Percentiles rank a stretch among this genome's conserved stretches.
phyloP scores from a whole-genome alignment of 2,113 vertebrate genomes.

The Paradoxurus hermaphroditus region DNA sequence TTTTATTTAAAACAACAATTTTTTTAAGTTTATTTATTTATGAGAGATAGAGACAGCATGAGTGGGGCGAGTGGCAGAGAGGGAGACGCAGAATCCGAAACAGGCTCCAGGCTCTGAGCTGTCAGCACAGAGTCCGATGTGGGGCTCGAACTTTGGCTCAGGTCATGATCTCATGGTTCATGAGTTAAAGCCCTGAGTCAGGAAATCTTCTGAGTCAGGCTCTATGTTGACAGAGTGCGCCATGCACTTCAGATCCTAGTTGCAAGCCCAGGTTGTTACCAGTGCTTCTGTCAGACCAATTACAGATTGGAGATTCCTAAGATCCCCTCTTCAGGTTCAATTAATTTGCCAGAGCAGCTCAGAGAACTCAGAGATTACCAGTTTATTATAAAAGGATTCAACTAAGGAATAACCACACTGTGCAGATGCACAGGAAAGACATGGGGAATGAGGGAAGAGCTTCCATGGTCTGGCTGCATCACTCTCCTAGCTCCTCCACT shows the following conservation, averaged over 20 bases:
- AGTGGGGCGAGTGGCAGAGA: no score
- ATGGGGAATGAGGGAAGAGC: not conserved
- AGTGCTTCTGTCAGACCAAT: not conserved
- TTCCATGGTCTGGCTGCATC: not conserved
- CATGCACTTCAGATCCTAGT: not conserved
- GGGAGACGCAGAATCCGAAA: no score
- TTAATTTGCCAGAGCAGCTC: not conserved
- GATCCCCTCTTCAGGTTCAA: not conserved
- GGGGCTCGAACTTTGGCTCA: no score
- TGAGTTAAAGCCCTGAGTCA: no score
- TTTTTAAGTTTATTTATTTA: no score
- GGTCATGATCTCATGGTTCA: no score
- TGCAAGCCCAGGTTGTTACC: not conserved
- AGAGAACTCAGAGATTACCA: not conserved
- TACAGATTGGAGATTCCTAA: not conserved
- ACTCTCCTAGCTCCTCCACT: not conserved
- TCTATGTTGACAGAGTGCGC: no score
- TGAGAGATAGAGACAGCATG: no score
- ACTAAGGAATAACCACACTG: not conserved
- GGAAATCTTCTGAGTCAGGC: no score
- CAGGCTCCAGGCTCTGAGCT: no score
- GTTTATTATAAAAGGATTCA: not conserved
- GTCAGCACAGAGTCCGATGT: no score
- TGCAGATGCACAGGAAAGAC: not conserved
- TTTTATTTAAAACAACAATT: no score